Evolutionary conservation across 2,888 invertebrate genomes (phyloP).

Genomic region (Zele albiditarsus): DNA sequence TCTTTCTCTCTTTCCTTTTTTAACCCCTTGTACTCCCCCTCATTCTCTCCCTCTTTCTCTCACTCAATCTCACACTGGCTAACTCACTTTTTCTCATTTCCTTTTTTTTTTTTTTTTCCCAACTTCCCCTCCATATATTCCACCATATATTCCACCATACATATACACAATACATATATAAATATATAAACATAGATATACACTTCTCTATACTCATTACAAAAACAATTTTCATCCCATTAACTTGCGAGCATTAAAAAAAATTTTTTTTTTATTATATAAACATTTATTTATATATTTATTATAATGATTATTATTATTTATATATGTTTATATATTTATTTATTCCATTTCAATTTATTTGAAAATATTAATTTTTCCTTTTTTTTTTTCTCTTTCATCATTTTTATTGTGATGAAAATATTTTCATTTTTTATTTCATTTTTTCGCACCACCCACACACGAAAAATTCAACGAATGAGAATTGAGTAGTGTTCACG

Average conservation of each 20-base stretch:
- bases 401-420: not conserved
- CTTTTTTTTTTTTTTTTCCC: not conserved
- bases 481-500: not conserved
- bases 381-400: too few species aligned
- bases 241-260: constrained; percentile 14
- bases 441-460: constrained; percentile 9
- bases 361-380: not conserved
- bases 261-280: constrained; percentile 7
- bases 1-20: constrained; percentile 26
- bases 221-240: constrained; percentile 35
- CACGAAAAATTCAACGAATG: constrained; percentile 3
- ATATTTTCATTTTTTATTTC: not conserved
- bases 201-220: constrained; percentile 1
- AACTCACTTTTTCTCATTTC: not conserved
- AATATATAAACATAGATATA: not conserved
- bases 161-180: not conserved
- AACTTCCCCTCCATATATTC: not conserved
- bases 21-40: constrained; percentile 21
- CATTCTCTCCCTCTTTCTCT: not conserved
- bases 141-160: not conserved
- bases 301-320: not conserved
- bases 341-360: not conserved
- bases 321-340: not conserved
- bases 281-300: not conserved
- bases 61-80: constrained; percentile 25